Evolutionary conservation across 1,140 invertebrate genomes (phyloP), one percentile per base, ranked within the genome.

Genomic region (Palaemon carinicauda): DNA sequence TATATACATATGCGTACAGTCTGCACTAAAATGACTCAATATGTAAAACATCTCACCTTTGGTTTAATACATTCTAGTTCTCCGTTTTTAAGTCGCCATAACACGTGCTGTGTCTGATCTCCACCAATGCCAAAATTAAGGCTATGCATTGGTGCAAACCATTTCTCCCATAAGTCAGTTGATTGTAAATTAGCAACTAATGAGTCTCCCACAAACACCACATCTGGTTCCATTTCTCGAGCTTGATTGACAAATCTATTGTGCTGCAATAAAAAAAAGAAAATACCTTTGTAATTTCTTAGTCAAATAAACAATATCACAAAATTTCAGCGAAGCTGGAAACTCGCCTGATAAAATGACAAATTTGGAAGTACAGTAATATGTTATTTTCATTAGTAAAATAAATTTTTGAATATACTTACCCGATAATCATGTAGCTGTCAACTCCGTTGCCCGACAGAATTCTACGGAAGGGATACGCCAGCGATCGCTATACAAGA

Each of bases 171-270:
- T 24, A 96, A 93, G 92, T 96, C 94, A 51, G 95, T 95, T 90
- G 95, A 94, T 90, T 94, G 94, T 89, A 97, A 91, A 51, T 95
- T 94, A 91, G 95, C 94, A 84, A 97, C 93, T 77, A 97, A 93
- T 65, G 96, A 97, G 92, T 98, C 97, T 10, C 97, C 97, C 69
- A 98, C 94, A 90, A 97, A 96, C 80, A 98, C 93, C n/a, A 98
- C 96, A 91, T 98, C 96, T 52, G 96, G 96, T 92, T 98, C 96
- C 91, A 95, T 95, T 89, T 96, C 96, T 91, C 95, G 94, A 14
- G 95, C 95, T 91, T 97, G 95, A 52, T 93, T 93, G 53, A 97
- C 91, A 91, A 97, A 97, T 82, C 95, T 93, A 87, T 95, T 94
- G 91, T 97, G 96, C 96, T 96, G 91, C 83, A 94, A 91, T 87